Evolutionary conservation across 2,888 invertebrate genomes (phyloP).

Genomic region (Habroteleia sp.): DNA sequence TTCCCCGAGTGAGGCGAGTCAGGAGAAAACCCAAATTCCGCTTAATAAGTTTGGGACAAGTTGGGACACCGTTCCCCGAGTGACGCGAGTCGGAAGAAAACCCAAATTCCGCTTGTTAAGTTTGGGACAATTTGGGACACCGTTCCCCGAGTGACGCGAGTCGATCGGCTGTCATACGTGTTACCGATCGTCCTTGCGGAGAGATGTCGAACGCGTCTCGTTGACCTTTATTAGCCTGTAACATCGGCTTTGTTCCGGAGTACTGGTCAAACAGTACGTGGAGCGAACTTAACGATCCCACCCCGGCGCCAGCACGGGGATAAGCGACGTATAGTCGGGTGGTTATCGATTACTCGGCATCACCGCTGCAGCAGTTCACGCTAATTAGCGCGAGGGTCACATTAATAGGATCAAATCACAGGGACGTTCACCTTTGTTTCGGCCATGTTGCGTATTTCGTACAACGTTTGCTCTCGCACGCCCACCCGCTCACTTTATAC

Average conservation of each 20-base stretch:
- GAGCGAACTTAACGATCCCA: slow-evolving; percentile 69
- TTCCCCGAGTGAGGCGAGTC: too few species aligned
- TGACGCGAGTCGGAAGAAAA: slow-evolving; percentile 21
- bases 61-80: background rate
- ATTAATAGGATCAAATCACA: slow-evolving; percentile 74
- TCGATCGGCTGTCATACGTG: slow-evolving; percentile 41
- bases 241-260: slow-evolving; percentile 72
- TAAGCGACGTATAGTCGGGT: slow-evolving; percentile 66
- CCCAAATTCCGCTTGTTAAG: too few species aligned
- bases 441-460: slow-evolving; percentile 67
- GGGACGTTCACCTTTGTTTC: slow-evolving; percentile 72
- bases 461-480: slow-evolving; percentile 61
- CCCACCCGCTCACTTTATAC: slow-evolving; percentile 27
- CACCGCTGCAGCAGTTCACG: slow-evolving; percentile 72
- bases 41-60: slow-evolving; percentile 11
- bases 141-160: background rate
- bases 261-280: slow-evolving; percentile 71
- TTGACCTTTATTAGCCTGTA: slow-evolving; percentile 71
- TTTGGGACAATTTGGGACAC: slow-evolving; percentile 1
- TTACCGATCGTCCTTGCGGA: slow-evolving; percentile 58
- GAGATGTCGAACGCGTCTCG: slow-evolving; percentile 64
- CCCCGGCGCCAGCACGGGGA: slow-evolving; percentile 63
- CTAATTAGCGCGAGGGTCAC: slow-evolving; percentile 74
- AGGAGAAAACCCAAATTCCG: too few species aligned
- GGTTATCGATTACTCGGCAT: slow-evolving; percentile 72